Conservation (phyloP, 2,888 invertebrate species). For the Dichetophora obliterata region DNA sequence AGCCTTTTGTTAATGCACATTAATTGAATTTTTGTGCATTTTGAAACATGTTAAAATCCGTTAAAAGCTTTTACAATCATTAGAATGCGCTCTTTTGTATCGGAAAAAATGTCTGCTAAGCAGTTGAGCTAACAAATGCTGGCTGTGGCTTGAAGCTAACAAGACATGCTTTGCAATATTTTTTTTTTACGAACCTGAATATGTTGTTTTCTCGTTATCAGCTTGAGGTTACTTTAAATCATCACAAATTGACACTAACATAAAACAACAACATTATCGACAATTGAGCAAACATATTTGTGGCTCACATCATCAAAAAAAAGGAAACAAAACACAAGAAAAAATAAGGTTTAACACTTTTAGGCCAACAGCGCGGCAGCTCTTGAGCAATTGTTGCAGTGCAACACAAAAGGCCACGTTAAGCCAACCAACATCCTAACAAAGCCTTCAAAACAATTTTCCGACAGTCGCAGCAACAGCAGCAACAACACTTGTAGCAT, state of each 20-base stretch:
- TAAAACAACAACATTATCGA: constrained; percentile 7
- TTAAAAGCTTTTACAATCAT: too few relatives aligned
- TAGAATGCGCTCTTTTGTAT: neutral
- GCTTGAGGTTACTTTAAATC: neutral
- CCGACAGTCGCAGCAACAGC: neutral
- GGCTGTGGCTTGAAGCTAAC: neutral
- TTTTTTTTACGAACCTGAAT: neutral
- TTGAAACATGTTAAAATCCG: too few relatives aligned
- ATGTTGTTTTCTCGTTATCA: neutral
- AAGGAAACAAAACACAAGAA: neutral
- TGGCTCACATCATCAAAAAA: neutral
- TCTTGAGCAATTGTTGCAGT: constrained; percentile 11
- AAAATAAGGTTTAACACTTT: constrained; percentile 9
- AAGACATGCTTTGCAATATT: neutral
- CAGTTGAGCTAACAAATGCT: neutral
- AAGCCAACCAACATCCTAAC: constrained; percentile 6
- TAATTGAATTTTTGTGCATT: too few relatives aligned
- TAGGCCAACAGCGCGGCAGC: neutral
- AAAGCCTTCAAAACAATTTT: constrained; percentile 3
- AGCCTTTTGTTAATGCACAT: neutral
- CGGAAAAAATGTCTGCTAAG: neutral
- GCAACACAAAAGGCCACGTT: neutral
- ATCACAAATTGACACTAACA: constrained; percentile 18
- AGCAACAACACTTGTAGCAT: neutral
- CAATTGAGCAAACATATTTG: neutral